phyloP scores from a whole-genome alignment of 1,140 invertebrate species.

The Wasmannia auropunctata region DNA sequence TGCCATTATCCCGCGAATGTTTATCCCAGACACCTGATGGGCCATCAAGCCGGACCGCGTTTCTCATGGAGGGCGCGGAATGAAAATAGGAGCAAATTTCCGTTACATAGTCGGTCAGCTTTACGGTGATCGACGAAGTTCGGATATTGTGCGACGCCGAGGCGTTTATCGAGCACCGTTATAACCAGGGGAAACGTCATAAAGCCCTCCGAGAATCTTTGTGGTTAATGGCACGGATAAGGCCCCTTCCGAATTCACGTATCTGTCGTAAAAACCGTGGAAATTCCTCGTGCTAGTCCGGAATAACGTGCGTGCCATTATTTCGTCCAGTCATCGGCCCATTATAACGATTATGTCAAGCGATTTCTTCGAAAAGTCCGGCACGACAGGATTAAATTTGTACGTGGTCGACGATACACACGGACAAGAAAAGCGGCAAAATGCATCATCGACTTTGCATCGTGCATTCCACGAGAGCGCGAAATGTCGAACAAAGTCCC shows the following conservation, averaged over 20 bases:
- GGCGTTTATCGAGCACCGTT: constrained; percentile 36
- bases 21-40: background rate
- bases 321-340: background rate
- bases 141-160: constrained; percentile 38
- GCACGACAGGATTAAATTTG: background rate
- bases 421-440: background rate
- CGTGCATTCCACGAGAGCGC: background rate
- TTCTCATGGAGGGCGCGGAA: background rate
- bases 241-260: constrained; percentile 20
- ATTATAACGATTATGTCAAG: background rate
- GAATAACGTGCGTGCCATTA: background rate
- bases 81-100: constrained; percentile 53
- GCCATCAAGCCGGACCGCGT: background rate
- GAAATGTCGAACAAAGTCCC: background rate
- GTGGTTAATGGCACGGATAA: constrained; percentile 40
- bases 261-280: constrained; percentile 58
- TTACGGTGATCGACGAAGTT: constrained; percentile 57
- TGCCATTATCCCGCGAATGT: constrained; percentile 15
- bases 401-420: background rate
- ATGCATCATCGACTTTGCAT: background rate
- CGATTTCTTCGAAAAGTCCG: constrained; percentile 52
- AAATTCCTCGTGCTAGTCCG: constrained; percentile 25
- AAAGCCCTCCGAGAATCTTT: constrained; percentile 42
- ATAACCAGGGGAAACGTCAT: constrained; percentile 45
- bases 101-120: constrained; percentile 40